A percentile compares a stretch with the other conserved stretches of the same genome.
Evolutionary conservation across 2,888 invertebrate genomes (phyloP).

Genomic region (Oxystoma pomonae): DNA sequence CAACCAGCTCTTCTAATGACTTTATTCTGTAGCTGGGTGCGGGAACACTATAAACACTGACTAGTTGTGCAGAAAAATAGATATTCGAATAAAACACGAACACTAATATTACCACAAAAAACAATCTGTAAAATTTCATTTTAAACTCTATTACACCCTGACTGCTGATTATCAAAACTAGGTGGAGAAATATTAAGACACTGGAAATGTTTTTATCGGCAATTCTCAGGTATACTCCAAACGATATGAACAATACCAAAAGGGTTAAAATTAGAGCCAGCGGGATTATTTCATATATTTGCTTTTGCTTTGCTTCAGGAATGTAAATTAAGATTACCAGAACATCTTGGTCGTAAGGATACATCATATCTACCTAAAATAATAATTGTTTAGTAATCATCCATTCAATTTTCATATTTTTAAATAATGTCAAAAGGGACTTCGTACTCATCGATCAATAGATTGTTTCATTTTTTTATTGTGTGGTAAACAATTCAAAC

Average conservation of each 20-base stretch:
- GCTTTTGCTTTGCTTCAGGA: not conserved
- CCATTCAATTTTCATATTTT: no score
- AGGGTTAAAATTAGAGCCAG: not conserved
- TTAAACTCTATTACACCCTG: not conserved
- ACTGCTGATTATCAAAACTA: not conserved
- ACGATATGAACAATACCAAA: not conserved
- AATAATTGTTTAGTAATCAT: no score
- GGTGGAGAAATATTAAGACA: not conserved
- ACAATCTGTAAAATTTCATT: not conserved
- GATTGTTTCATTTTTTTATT: no score
- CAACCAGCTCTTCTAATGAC: not conserved
- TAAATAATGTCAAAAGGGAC: no score
- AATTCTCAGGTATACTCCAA: not conserved
- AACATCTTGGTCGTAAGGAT: not conserved
- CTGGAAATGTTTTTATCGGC: not conserved
- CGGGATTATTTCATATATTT: not conserved
- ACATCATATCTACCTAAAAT: not conserved
- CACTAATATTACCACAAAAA: not conserved
- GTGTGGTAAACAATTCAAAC: no score
- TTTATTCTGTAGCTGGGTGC: not conserved
- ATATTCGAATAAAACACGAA: not conserved
- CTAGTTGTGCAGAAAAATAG: not conserved
- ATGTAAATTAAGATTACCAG: not conserved
- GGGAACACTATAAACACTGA: not conserved
- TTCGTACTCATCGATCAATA: no score